Conservation (phyloP, 2,797 vertebrate species). For the Lutjanus argentimaculatus region DNA sequence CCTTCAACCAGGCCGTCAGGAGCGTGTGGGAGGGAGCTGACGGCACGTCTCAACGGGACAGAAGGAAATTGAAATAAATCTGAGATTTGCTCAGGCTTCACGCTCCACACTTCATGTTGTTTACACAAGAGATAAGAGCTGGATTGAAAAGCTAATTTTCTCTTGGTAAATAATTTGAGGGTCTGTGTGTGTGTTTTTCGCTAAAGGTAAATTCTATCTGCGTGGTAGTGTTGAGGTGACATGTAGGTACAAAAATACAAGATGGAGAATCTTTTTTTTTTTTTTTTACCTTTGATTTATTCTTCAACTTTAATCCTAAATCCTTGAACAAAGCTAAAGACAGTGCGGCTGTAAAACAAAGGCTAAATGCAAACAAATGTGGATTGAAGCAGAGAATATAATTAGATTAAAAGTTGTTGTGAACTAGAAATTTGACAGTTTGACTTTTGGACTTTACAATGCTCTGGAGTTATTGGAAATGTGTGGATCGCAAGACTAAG, state of each 20-base stretch:
- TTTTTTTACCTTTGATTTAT: background rate
- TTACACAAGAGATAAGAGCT: conserved; percentile 52
- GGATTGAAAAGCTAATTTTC: conserved; percentile 28
- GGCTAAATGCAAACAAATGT: too few relatives aligned
- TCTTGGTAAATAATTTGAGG: conserved; percentile 33
- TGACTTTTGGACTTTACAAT: too few relatives aligned
- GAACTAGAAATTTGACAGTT: too few relatives aligned
- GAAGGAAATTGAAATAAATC: conserved; percentile 60
- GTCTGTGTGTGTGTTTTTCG: background rate
- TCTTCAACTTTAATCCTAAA: background rate
- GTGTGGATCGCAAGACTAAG: too few relatives aligned
- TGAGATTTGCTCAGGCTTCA: conserved; percentile 46
- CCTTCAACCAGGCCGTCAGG: conserved; percentile 17
- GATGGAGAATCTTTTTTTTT: too few relatives aligned
- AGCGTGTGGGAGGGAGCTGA: conserved; percentile 25
- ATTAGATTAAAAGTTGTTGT: too few relatives aligned
- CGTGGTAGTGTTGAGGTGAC: background rate
- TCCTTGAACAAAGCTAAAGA: background rate
- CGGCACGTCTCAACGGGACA: conserved; percentile 26
- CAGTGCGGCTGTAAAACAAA: too few relatives aligned
- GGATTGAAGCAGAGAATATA: too few relatives aligned
- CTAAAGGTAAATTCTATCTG: background rate
- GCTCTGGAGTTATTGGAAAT: too few relatives aligned
- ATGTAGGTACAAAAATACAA: background rate
- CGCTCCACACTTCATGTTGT: conserved; percentile 45